phyloP scores from a whole-genome alignment of 2,113 vertebrate genomes.

The Ptilonorhynchus violaceus region DNA sequence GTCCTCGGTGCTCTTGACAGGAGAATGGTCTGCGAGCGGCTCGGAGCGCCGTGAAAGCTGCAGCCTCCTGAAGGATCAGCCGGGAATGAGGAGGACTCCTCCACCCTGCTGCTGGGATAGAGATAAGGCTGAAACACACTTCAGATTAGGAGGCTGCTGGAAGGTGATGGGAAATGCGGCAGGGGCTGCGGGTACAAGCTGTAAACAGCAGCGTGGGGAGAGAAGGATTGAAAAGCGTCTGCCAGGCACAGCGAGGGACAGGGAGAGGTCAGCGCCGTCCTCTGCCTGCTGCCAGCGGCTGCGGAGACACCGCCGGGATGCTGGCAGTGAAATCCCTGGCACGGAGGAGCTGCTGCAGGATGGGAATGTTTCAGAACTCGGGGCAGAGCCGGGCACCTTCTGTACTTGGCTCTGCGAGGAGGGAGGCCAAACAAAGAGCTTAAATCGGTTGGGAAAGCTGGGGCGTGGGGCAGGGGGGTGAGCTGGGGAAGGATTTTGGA shows the following conservation, averaged over 20 bases:
- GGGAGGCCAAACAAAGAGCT: not conserved
- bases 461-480: not conserved
- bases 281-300: not conserved
- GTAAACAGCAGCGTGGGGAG: conserved; percentile 24
- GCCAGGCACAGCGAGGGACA: not conserved
- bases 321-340: not conserved
- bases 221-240: conserved; percentile 12
- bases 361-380: not conserved
- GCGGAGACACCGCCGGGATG: not conserved
- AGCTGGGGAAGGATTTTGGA: not conserved
- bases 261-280: not conserved
- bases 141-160: conserved; percentile 19
- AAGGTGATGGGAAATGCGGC: not conserved
- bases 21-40: not conserved
- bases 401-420: not conserved
- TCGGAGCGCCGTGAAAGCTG: not conserved
- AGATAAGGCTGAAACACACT: conserved; percentile 41
- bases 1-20: conserved; percentile 47
- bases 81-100: not conserved
- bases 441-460: not conserved
- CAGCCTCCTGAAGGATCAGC: not conserved
- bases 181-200: not conserved
- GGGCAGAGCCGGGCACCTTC: not conserved
- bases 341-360: not conserved
- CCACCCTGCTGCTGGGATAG: conserved; percentile 36